Percentiles rank a stretch among this genome's conserved stretches.
These are phyloP conservation scores for Dromius quadrimaculatus DNA, from an alignment of 2,888 invertebrate genomes.

Conservation along the genomic window DNA sequence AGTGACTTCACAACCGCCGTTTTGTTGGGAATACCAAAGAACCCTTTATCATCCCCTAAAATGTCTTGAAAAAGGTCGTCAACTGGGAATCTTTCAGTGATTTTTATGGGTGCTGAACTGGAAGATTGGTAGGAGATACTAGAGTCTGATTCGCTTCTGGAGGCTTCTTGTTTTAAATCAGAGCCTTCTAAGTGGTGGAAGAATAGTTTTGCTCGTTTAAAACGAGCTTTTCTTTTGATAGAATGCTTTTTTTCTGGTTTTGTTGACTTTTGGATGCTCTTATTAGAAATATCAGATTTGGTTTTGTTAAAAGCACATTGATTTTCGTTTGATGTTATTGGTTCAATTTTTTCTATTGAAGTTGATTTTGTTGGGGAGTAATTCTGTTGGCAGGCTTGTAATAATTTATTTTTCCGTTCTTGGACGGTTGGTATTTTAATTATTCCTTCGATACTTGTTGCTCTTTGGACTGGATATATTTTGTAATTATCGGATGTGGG, in stretches of 20 bases:
- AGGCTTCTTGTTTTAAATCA: slow-evolving; percentile 1
- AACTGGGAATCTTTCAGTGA: slow-evolving; percentile 69
- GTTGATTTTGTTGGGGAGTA: background rate
- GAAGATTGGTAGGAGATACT: background rate
- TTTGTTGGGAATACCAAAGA: slow-evolving; percentile 70
- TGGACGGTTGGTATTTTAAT: slow-evolving; percentile 26
- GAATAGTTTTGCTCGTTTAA: slow-evolving; percentile 68
- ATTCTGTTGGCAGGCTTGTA: slow-evolving; percentile 1
- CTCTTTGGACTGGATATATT: background rate
- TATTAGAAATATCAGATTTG: background rate
- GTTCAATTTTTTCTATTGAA: background rate
- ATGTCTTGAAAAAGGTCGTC: slow-evolving; percentile 68
- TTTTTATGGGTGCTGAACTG: background rate
- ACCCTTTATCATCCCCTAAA: slow-evolving; percentile 68
- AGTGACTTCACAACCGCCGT: slow-evolving; percentile 70
- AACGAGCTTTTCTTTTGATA: slow-evolving; percentile 67
- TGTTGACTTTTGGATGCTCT: too few relatives aligned
- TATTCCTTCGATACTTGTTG: background rate
- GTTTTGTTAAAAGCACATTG: background rate
- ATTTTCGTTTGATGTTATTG: background rate
- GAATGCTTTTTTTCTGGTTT: slow-evolving; percentile 13
- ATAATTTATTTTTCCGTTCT: slow-evolving; percentile 24
- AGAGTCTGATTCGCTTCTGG: slow-evolving; percentile 17
- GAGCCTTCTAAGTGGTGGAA: slow-evolving; percentile 68
- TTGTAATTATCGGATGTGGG: background rate